phyloP scores from a whole-genome alignment of 1,140 invertebrate genomes.

The Onthophagus taurus region DNA sequence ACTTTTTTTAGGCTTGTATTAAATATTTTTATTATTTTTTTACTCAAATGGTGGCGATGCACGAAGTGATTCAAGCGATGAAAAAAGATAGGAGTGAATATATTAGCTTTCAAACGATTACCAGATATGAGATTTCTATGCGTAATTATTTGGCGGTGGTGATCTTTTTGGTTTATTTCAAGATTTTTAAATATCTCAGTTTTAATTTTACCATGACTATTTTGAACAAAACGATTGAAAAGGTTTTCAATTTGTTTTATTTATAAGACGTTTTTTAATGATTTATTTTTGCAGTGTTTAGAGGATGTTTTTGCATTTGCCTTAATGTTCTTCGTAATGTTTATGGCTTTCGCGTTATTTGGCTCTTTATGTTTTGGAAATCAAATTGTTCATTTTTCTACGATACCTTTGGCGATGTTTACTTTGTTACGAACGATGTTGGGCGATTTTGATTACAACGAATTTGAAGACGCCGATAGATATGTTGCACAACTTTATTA shows the following conservation, averaged over 20 bases:
- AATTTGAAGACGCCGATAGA: slow-evolving; percentile 59
- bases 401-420: too few relatives aligned
- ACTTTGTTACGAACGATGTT: slow-evolving; percentile 68
- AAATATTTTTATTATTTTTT: slow-evolving; percentile 1
- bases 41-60: slow-evolving; percentile 7
- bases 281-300: slow-evolving; percentile 45
- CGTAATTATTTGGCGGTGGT: slow-evolving; percentile 16
- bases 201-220: slow-evolving; percentile 76
- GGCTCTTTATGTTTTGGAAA: slow-evolving; percentile 61
- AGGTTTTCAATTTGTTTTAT: slow-evolving; percentile 18
- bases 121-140: not conserved
- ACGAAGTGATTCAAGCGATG: too few relatives aligned
- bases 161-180: slow-evolving; percentile 32
- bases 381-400: too few relatives aligned
- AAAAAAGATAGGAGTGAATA: slow-evolving; percentile 21
- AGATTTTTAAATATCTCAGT: slow-evolving; percentile 35
- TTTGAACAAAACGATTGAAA: slow-evolving; percentile 54
- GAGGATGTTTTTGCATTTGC: slow-evolving; percentile 67
- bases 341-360: slow-evolving; percentile 67
- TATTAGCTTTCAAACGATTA: not conserved
- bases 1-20: not conserved
- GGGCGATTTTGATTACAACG: slow-evolving; percentile 70
- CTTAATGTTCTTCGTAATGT: slow-evolving; percentile 76
- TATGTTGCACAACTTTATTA: slow-evolving; percentile 73
- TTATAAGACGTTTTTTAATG: not conserved